Evolutionary conservation across 2,113 vertebrate genomes (phyloP), one percentile per base, ranked within the genome.

Genomic region (Lethenteron camtschaticum): DNA sequence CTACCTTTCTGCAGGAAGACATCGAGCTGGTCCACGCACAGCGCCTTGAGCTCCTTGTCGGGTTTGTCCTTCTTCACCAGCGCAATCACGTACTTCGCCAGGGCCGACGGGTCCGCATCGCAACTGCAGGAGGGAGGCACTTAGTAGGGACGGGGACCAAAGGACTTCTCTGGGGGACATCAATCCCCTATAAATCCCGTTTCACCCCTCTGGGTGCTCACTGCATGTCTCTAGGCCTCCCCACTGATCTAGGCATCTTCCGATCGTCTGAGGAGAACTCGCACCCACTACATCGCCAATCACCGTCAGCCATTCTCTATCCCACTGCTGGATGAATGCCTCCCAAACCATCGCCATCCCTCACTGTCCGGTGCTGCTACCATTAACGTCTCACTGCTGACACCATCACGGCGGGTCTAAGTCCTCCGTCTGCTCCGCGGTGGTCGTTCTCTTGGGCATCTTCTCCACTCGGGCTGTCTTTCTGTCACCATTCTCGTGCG

Each of bases 31-130:
- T 99, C 94, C 76, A 97, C 87, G 78, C 94, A 99, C 70, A 99
- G 79, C 56, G 91, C 92, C 79, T 92, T 95, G 71, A 99, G 79
- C 66, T 99, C 94, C 77, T 90, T 88, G 74, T 96, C 90, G 72
- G 80, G 90, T 84, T 99, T 99, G 79, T 99, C 94, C 73, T 99
- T 99, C 79, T 97, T 99, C 75, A 99, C 92, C 80, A 99, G 81
- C 73, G 94, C 94, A 76, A 96, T 84, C 75, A 99, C 92, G 79
- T 99, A 99, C 77, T 99, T 99, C 70, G 94, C 94, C 55, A 99
- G 85, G 56, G 94, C 92, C 76, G 91, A 96, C 9, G 94, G 94
- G 78, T 99, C 94, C 69, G 94, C 94, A 81, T 99, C 94, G 82
- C 94, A 99, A 75, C 94, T 99, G 74, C 18, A 81, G 63, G 63